Evolutionary conservation across 2,113 vertebrate species (phyloP).

Genomic region (Platanista minor): DNA sequence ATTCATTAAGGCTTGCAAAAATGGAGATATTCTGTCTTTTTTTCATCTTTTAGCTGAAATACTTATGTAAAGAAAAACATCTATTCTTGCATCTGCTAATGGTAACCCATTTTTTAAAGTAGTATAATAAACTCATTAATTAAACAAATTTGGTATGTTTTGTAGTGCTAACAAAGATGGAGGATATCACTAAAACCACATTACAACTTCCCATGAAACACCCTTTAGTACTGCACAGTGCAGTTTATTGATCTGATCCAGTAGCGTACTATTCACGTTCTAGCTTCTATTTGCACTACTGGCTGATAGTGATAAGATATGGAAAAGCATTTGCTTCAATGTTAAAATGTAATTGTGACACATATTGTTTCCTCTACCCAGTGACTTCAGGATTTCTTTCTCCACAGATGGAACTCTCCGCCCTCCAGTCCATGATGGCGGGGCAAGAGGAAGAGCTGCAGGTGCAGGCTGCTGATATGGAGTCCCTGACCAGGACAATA

Average conservation of each 20-base stretch:
- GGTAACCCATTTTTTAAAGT: not conserved
- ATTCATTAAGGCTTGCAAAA: not conserved
- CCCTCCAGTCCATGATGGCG: constrained; percentile 83
- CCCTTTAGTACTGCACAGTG: not conserved
- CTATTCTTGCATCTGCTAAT: not conserved
- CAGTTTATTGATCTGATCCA: not conserved
- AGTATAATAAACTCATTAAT: not conserved
- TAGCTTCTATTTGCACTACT: not conserved
- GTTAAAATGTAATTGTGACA: not conserved
- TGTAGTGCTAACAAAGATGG: not conserved
- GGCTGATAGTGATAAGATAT: not conserved
- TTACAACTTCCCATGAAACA: not conserved
- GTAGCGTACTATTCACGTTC: not conserved
- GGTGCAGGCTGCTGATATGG: constrained; percentile 83
- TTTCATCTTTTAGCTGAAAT: not conserved
- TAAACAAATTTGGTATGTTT: not conserved
- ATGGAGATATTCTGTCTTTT: not conserved
- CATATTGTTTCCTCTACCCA: not conserved
- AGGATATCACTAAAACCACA: not conserved
- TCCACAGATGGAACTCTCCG: constrained; percentile 85
- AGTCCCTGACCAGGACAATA: constrained; percentile 84
- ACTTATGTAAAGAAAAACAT: not conserved
- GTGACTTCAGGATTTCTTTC: not conserved
- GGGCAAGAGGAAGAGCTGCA: constrained; percentile 82
- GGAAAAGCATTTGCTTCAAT: not conserved